phyloP scores from a whole-genome alignment of 1,140 invertebrate species.

The Ceratina japonica region DNA sequence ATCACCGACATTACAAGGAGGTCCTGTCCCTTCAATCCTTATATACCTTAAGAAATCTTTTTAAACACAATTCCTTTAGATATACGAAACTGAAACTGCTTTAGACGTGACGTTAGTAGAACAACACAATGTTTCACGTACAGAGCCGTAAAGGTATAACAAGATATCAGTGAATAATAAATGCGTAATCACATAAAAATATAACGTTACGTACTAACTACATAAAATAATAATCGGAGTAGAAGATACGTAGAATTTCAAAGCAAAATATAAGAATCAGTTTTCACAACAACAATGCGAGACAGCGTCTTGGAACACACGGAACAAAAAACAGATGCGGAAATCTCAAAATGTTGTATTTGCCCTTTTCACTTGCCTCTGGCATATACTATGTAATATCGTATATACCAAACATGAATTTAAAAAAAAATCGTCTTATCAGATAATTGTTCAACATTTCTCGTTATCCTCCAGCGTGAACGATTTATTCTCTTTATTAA shows the following conservation, averaged over 20 bases:
- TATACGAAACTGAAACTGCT: conserved; percentile 51
- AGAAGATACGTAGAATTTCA: neutral
- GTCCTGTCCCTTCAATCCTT: conserved; percentile 47
- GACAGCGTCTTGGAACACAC: too few relatives aligned
- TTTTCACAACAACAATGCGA: too few relatives aligned
- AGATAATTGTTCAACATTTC: conserved; percentile 6
- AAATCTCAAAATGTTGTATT: conserved; percentile 2
- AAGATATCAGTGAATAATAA: conserved; percentile 15
- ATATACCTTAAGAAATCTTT: conserved; percentile 61
- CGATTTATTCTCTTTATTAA: conserved; percentile 1
- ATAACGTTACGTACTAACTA: conserved; percentile 4
- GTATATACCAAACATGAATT: neutral
- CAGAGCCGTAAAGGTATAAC: neutral
- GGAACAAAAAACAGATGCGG: too few relatives aligned
- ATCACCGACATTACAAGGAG: conserved; percentile 52
- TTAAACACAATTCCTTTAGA: conserved; percentile 35
- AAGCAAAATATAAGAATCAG: neutral
- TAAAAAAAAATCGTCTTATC: neutral
- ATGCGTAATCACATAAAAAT: conserved; percentile 5
- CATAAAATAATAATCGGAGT: neutral
- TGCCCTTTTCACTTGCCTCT: conserved; percentile 1
- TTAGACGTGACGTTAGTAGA: conserved; percentile 39
- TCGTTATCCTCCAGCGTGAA: neutral
- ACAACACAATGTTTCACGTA: conserved; percentile 7
- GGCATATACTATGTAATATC: conserved; percentile 3